These are phyloP conservation scores for Eurystomus gularis DNA, from an alignment of 2,113 vertebrate species.

Conservation along the genomic window DNA sequence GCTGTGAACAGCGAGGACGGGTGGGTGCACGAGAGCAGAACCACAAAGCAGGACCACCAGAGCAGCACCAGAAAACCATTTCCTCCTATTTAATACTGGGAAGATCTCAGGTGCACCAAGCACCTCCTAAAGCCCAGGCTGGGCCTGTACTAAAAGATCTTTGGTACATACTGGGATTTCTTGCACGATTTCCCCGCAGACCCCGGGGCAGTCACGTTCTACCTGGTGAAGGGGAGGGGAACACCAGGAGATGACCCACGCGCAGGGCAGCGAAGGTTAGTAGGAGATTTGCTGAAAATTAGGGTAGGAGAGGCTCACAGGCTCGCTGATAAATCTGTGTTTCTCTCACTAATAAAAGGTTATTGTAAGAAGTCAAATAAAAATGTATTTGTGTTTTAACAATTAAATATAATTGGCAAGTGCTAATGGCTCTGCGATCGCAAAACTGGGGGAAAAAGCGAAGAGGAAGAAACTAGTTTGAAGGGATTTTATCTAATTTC, in stretches of 20 bases:
- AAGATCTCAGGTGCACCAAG: background rate
- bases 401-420: constrained; percentile 70
- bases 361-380: constrained; percentile 2
- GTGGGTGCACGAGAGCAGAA: background rate
- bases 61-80: background rate
- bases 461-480: constrained; percentile 80
- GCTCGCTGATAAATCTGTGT: background rate
- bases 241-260: background rate
- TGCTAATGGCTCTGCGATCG: constrained; percentile 64
- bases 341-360: constrained; percentile 16
- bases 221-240: background rate
- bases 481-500: constrained; percentile 91
- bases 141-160: background rate
- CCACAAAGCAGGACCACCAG: rapidly evolving
- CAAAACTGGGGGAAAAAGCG: constrained; percentile 70
- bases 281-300: background rate
- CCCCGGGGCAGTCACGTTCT: rapidly evolving
- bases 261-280: background rate
- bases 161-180: background rate
- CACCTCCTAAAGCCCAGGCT: background rate
- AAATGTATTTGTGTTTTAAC: constrained; percentile 69
- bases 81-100: background rate
- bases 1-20: rapidly evolving
- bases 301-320: background rate
- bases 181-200: rapidly evolving